Percentiles rank a stretch among this genome's conserved stretches.
Conservation (phyloP, 2,888 invertebrate genomes). For the Campaea margaritaria region DNA sequence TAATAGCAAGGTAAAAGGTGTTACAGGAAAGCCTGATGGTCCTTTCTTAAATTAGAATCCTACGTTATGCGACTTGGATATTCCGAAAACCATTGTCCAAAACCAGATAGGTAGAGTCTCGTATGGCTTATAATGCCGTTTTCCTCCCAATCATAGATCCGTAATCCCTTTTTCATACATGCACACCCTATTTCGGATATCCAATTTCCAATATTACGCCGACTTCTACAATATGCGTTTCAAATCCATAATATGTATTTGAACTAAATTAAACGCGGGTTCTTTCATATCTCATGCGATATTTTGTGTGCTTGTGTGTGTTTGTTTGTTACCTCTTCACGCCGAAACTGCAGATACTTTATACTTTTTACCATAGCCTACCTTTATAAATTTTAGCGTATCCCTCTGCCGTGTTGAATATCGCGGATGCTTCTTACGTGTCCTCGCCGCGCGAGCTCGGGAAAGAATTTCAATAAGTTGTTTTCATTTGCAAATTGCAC, state of each 20-base stretch:
- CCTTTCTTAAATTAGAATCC: slow-evolving; percentile 3
- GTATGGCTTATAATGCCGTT: not conserved
- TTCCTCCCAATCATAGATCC: not conserved
- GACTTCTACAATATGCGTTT: not conserved
- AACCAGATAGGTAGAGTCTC: slow-evolving; percentile 1
- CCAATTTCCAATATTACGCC: not conserved
- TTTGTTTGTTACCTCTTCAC: too few relatives aligned
- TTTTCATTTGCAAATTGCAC: slow-evolving; percentile 85
- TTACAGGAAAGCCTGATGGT: slow-evolving; percentile 14
- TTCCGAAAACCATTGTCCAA: slow-evolving; percentile 12
- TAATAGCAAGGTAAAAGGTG: slow-evolving; percentile 20
- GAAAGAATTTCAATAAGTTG: slow-evolving; percentile 85
- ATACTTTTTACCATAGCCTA: too few relatives aligned
- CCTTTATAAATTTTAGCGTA: slow-evolving; percentile 54
- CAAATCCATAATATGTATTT: too few relatives aligned
- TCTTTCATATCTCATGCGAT: too few relatives aligned
- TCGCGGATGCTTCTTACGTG: slow-evolving; percentile 58
- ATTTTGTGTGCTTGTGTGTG: too few relatives aligned
- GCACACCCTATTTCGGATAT: not conserved
- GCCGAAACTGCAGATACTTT: too few relatives aligned
- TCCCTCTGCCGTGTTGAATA: slow-evolving; percentile 64
- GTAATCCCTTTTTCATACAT: not conserved
- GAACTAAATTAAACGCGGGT: too few relatives aligned
- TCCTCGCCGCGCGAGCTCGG: slow-evolving; percentile 62
- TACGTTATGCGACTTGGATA: slow-evolving; percentile 2